Evolutionary conservation across 2,888 invertebrate species (phyloP).

Genomic region (Argyresthia albistria): DNA sequence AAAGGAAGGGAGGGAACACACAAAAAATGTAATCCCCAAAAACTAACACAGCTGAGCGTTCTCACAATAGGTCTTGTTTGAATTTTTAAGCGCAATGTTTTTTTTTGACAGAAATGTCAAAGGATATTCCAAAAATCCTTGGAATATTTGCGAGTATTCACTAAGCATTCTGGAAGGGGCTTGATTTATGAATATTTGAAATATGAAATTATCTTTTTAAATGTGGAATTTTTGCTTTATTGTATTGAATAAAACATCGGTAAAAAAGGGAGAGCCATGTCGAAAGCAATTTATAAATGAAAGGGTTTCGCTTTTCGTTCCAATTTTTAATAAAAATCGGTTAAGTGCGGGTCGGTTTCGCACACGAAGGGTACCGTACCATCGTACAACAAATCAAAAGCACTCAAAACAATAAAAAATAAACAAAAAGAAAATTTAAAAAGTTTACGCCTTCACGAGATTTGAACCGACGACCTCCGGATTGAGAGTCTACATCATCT

Average conservation of each 20-base stretch:
- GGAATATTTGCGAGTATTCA: not conserved
- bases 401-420: too few relatives aligned
- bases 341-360: too few relatives aligned
- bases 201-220: not conserved
- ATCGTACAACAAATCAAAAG: too few relatives aligned
- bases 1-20: conserved; percentile 55
- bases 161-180: not conserved
- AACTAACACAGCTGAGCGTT: conserved; percentile 64
- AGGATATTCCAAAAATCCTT: not conserved
- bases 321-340: too few relatives aligned
- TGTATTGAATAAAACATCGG: not conserved
- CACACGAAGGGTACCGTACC: too few relatives aligned
- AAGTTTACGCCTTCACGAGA: too few relatives aligned
- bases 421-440: too few relatives aligned
- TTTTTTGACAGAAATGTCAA: not conserved
- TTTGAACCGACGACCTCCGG: too few relatives aligned
- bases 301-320: conserved; percentile 65
- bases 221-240: not conserved
- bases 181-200: not conserved
- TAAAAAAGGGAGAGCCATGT: conserved; percentile 54
- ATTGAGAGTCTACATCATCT: too few relatives aligned
- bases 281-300: conserved; percentile 67
- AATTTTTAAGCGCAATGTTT: not conserved
- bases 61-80: conserved; percentile 24
- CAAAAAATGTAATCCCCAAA: conserved; percentile 49